Conservation (phyloP, 2,113 vertebrate genomes). For the Sclerurus mexicanus region DNA sequence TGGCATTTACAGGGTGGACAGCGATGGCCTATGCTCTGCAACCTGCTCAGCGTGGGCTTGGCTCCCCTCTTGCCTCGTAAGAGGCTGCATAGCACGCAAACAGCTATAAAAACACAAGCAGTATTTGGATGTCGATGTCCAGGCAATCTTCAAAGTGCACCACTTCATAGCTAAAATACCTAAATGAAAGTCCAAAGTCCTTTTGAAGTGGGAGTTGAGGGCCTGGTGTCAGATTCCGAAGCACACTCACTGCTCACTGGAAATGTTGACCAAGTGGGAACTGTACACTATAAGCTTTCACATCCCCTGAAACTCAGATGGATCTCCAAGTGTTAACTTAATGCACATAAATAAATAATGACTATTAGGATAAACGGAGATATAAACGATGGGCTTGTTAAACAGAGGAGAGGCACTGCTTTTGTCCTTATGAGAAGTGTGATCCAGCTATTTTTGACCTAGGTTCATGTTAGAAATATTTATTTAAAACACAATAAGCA, state of each 20-base stretch:
- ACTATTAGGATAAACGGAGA: not conserved
- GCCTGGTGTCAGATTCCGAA: not conserved
- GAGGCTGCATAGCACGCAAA: not conserved
- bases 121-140: not conserved
- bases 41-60: not conserved
- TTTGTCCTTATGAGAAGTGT: not conserved
- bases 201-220: not conserved
- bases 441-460: not conserved
- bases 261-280: not conserved
- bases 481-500: not conserved
- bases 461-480: not conserved
- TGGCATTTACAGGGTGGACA: not conserved
- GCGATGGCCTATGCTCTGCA: accelerated
- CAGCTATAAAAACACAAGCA: not conserved
- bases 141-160: not conserved
- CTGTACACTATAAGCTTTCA: not conserved
- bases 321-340: not conserved
- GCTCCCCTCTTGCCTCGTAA: not conserved
- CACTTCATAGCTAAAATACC: not conserved
- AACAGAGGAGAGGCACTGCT: not conserved
- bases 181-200: not conserved
- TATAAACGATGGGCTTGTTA: not conserved
- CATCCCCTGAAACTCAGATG: not conserved
- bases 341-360: not conserved
- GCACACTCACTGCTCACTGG: not conserved